phyloP scores from a whole-genome alignment of 2,888 invertebrate genomes.

The Cephonodes hylas region DNA sequence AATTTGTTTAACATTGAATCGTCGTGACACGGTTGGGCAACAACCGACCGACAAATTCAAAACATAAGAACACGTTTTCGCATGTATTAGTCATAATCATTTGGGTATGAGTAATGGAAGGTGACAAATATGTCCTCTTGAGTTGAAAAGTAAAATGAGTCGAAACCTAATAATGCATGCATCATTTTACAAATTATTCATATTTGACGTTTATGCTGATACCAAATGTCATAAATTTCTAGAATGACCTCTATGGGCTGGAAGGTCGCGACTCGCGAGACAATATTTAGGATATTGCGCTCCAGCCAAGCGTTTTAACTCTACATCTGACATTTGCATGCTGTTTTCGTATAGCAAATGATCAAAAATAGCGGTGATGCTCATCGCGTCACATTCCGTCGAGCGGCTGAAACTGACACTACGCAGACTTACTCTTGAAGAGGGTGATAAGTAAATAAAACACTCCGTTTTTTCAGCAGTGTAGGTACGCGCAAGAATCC shows the following conservation, averaged over 20 bases:
- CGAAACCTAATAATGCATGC: too few species aligned
- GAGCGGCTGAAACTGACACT: conserved; percentile 21
- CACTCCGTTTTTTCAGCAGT: background rate
- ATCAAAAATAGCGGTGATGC: conserved; percentile 18
- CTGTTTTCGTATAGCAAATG: conserved; percentile 11
- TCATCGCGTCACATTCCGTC: conserved; percentile 2
- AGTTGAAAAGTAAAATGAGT: too few species aligned
- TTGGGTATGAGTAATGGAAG: background rate
- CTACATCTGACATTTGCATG: conserved; percentile 20
- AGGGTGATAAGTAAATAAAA: conserved; percentile 4
- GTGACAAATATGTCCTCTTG: background rate
- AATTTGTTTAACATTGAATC: background rate
- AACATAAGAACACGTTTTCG: background rate
- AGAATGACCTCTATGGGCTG: background rate
- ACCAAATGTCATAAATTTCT: background rate
- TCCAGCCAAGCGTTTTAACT: conserved; percentile 5
- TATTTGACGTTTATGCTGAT: too few species aligned
- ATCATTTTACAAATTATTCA: too few species aligned
- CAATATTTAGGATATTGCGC: background rate
- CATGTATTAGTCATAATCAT: background rate
- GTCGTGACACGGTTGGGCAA: background rate
- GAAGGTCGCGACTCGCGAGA: background rate
- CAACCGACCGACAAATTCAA: background rate
- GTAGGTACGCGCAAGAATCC: conserved; percentile 1
- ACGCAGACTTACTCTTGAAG: conserved; percentile 18